Percentiles rank a stretch among this genome's conserved stretches.
Evolutionary conservation across 1,140 invertebrate genomes (phyloP).

Genomic region (Phortica variegata): DNA sequence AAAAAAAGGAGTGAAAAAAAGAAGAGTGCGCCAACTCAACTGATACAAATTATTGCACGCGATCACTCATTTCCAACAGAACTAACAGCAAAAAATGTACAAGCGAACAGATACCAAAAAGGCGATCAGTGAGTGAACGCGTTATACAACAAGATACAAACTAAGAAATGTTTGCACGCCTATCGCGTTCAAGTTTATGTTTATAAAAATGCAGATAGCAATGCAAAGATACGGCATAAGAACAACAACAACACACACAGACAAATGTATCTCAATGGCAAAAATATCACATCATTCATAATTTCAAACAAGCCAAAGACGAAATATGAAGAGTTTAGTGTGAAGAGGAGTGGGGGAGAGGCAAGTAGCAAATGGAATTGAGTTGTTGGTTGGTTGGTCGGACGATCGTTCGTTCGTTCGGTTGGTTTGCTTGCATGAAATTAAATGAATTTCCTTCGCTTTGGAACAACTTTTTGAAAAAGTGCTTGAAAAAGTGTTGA

Average conservation of each 20-base stretch:
- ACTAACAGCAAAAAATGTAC: slow-evolving; percentile 53
- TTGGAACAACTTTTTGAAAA: slow-evolving; percentile 17
- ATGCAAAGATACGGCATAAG: slow-evolving; percentile 36
- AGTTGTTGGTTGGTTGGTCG: too few relatives aligned
- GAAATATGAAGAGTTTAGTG: background rate
- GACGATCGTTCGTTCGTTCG: too few relatives aligned
- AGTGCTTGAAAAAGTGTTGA: slow-evolving; percentile 33
- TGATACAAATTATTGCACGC: slow-evolving; percentile 51
- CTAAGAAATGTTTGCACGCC: slow-evolving; percentile 2
- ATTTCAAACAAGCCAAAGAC: slow-evolving; percentile 28
- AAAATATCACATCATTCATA: slow-evolving; percentile 57
- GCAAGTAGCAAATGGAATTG: slow-evolving; percentile 27
- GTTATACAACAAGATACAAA: slow-evolving; percentile 7
- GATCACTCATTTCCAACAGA: slow-evolving; percentile 54
- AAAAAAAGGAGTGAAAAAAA: too few relatives aligned
- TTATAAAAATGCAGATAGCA: slow-evolving; percentile 27
- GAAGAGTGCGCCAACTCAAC: background rate
- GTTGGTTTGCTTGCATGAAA: too few relatives aligned
- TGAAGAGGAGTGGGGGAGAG: background rate
- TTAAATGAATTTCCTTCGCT: slow-evolving; percentile 51
- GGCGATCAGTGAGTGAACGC: too few relatives aligned
- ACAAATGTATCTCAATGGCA: slow-evolving; percentile 51
- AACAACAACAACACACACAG: background rate
- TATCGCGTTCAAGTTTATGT: slow-evolving; percentile 3
- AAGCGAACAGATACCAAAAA: slow-evolving; percentile 17